phyloP scores from a whole-genome alignment of 2,113 vertebrate species.

The Clarias batrachus region DNA sequence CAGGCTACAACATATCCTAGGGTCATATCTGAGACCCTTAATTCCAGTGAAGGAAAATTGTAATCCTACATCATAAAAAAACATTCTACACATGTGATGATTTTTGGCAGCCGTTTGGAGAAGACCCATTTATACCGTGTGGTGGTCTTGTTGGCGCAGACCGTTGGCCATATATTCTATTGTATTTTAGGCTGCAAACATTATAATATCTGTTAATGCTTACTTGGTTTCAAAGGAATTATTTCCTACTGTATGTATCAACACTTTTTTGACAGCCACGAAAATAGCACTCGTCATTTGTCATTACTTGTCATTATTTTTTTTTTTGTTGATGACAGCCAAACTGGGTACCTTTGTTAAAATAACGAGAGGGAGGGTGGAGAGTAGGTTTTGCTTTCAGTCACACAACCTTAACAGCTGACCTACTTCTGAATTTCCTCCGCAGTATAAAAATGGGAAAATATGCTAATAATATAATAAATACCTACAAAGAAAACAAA shows the following conservation, averaged over 20 bases:
- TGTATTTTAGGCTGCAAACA: neutral
- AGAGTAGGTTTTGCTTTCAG: constrained; percentile 6
- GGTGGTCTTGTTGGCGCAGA: neutral
- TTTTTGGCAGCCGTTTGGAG: neutral
- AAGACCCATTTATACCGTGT: neutral
- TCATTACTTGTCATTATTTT: neutral
- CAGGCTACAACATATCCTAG: neutral
- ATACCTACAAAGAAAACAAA: neutral
- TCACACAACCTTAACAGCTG: constrained; percentile 17
- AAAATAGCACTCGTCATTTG: neutral
- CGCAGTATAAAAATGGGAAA: neutral
- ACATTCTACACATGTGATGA: neutral
- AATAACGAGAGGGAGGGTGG: neutral
- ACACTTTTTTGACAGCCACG: constrained; percentile 3
- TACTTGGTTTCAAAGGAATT: neutral
- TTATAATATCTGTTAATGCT: neutral
- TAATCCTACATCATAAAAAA: neutral
- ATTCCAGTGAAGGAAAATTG: neutral
- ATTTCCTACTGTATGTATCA: neutral
- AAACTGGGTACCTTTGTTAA: neutral
- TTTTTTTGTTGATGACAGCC: neutral
- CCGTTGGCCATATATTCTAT: too few relatives aligned
- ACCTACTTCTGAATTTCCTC: neutral
- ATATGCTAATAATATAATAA: neutral
- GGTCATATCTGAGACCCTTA: too few relatives aligned